These are phyloP conservation scores for Chelonoidis abingdonii DNA, from an alignment of 2,113 vertebrate species.

Conservation along the genomic window DNA sequence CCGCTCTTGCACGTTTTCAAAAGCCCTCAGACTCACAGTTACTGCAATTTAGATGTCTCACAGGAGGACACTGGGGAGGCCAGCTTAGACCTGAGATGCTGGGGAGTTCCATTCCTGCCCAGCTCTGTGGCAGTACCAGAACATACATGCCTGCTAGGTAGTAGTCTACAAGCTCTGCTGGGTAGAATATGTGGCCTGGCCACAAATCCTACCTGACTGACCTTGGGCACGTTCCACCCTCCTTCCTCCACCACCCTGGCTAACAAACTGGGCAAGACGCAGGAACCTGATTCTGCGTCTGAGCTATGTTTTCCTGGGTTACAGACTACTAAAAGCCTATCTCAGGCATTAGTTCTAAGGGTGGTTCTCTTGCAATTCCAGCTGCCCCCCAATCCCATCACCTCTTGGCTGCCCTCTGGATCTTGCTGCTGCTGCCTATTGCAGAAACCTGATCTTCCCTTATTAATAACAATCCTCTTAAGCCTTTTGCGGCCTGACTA, in stretches of 20 bases:
- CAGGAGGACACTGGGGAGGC: background rate
- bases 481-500: background rate
- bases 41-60: background rate
- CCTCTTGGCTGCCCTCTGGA: background rate
- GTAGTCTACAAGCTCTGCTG: background rate
- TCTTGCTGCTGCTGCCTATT: background rate
- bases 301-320: background rate
- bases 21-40: background rate
- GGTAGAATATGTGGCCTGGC: background rate
- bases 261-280: background rate
- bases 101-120: background rate
- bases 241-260: background rate
- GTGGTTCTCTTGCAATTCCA: background rate
- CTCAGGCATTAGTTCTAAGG: background rate
- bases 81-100: background rate
- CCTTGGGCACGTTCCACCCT: background rate
- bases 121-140: background rate
- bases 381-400: background rate
- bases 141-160: background rate
- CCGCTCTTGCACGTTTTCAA: background rate
- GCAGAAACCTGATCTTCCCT: conserved; percentile 10
- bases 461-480: conserved; percentile 12
- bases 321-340: background rate
- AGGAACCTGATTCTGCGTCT: background rate
- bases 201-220: background rate